These are phyloP conservation scores for Smithornis capensis DNA, from an alignment of 2,113 vertebrate species.

Conservation along the genomic window DNA sequence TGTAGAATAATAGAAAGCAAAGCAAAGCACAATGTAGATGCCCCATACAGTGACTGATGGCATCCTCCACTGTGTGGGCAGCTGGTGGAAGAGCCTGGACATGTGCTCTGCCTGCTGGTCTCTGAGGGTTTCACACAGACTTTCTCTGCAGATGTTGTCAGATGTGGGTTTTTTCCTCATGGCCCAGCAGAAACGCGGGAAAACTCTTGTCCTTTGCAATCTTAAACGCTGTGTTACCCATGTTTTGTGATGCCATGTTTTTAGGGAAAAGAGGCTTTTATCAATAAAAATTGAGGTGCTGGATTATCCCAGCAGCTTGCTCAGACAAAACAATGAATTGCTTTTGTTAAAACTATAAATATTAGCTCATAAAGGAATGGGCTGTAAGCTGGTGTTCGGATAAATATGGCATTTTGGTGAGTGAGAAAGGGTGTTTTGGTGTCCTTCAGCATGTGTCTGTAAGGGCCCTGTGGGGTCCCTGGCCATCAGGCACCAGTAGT, in stretches of 20 bases:
- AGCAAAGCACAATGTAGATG: not conserved
- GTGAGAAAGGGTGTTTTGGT: not conserved
- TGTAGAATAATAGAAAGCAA: not conserved
- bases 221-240: not conserved
- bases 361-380: not conserved
- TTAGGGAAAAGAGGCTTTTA: not conserved
- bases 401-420: not conserved
- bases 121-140: not conserved
- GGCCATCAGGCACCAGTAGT: not conserved
- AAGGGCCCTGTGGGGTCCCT: accelerated
- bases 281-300: conserved; percentile 4
- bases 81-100: not conserved
- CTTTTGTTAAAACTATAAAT: not conserved
- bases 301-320: not conserved
- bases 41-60: accelerated
- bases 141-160: not conserved
- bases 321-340: not conserved
- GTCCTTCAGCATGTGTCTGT: not conserved
- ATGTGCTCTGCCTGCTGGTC: not conserved
- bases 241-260: accelerated
- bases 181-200: not conserved
- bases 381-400: not conserved
- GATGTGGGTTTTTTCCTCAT: not conserved
- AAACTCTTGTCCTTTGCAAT: not conserved
- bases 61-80: accelerated